These are phyloP conservation scores for Physeter macrocephalus DNA, from an alignment of 2,113 vertebrate species.

Conservation along the genomic window DNA sequence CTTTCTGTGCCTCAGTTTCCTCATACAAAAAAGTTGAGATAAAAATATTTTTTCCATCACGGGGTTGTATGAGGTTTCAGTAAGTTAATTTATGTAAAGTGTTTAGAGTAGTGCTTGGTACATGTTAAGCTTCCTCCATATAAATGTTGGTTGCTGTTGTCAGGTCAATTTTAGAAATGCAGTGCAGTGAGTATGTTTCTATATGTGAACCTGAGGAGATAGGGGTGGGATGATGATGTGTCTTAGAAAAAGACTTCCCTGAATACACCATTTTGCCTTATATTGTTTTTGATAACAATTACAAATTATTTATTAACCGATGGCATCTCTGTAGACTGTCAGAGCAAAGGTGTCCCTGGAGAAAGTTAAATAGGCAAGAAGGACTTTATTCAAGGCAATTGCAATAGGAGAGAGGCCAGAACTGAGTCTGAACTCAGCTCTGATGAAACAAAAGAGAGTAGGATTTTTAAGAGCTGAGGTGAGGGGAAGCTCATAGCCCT, in stretches of 20 bases:
- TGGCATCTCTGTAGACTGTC: background rate
- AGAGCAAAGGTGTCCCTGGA: background rate
- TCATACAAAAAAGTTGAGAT: background rate
- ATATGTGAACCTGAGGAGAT: background rate
- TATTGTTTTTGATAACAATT: background rate
- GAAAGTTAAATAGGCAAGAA: background rate
- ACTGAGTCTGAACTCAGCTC: background rate
- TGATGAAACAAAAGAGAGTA: background rate
- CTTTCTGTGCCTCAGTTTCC: background rate
- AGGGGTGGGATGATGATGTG: background rate
- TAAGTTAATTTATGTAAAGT: background rate
- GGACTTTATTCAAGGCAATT: background rate
- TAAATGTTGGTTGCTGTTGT: background rate
- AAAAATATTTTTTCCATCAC: background rate
- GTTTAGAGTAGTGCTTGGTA: background rate
- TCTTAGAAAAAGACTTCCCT: background rate
- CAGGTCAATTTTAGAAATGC: background rate
- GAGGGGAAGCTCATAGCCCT: background rate
- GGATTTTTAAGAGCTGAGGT: background rate
- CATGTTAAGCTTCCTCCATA: background rate
- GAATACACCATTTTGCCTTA: background rate
- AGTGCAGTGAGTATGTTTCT: background rate
- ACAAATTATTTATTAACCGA: background rate
- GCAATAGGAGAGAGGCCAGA: background rate
- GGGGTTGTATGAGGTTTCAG: background rate